Percentiles rank a stretch among this genome's conserved stretches.
phyloP scores from a whole-genome alignment of 2,797 vertebrate species.

The Garrulus glandarius region DNA sequence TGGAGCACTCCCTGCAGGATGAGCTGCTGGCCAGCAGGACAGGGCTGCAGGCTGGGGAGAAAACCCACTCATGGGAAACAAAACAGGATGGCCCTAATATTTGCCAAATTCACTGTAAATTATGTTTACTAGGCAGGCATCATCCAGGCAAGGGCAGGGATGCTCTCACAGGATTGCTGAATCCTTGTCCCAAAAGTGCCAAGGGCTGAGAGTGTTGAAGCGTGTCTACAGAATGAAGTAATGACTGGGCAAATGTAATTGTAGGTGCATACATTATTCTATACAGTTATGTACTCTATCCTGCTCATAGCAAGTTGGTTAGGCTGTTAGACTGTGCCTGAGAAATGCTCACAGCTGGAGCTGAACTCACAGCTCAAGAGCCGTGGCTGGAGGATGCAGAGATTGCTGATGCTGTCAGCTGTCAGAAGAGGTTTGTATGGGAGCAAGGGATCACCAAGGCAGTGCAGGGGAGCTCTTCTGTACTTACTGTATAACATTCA shows the following conservation, averaged over 20 bases:
- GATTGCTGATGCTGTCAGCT: background rate
- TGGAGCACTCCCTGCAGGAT: fast-evolving
- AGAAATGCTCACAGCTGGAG: background rate
- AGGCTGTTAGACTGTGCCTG: background rate
- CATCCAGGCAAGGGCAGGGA: background rate
- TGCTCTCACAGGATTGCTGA: background rate
- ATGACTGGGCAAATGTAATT: background rate
- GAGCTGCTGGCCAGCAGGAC: background rate
- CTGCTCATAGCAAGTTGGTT: background rate
- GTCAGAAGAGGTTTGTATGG: background rate
- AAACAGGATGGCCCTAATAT: background rate
- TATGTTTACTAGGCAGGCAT: background rate
- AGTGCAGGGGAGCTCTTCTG: background rate
- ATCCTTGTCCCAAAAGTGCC: fast-evolving
- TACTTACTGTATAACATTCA: background rate
- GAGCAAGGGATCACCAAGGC: background rate
- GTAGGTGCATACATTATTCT: background rate
- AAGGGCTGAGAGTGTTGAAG: background rate
- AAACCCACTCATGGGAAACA: fast-evolving
- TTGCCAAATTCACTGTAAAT: background rate
- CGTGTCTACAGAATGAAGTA: background rate
- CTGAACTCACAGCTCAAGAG: background rate
- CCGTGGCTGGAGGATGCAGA: background rate
- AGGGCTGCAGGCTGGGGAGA: background rate
- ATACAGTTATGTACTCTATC: fast-evolving